A percentile compares a stretch with the other conserved stretches of the same genome.
phyloP scores from a whole-genome alignment of 2,888 invertebrate species.

The Euphydryas editha region DNA sequence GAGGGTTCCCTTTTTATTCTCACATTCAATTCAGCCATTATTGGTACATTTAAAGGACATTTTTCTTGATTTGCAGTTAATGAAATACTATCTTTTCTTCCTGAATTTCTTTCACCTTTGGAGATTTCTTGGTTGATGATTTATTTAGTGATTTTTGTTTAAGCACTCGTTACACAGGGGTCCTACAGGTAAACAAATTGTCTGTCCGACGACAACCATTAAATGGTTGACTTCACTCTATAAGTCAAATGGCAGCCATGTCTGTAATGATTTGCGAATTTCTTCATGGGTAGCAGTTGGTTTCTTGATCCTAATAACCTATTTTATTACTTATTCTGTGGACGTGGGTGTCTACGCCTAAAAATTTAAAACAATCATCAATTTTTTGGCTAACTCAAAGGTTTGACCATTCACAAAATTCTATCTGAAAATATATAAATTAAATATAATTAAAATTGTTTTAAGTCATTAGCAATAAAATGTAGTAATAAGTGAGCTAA shows the following conservation, averaged over 20 bases:
- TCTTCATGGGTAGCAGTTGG: constrained; percentile 93
- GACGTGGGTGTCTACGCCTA: constrained; percentile 98
- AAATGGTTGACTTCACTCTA: constrained; percentile 96
- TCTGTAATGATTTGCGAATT: constrained; percentile 92
- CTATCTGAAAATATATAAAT: too few species aligned
- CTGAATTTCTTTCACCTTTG: constrained; percentile 45
- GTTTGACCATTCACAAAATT: neutral
- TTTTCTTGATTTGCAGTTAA: constrained; percentile 21
- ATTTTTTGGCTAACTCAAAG: neutral
- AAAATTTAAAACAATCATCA: constrained; percentile 42
- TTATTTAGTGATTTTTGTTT: constrained; percentile 86
- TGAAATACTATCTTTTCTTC: constrained; percentile 44
- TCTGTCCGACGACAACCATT: constrained; percentile 99
- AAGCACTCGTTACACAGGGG: constrained; percentile 94
- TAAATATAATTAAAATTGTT: too few species aligned
- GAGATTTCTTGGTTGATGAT: constrained; percentile 57
- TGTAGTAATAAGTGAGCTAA: too few species aligned
- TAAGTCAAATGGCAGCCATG: constrained; percentile 92
- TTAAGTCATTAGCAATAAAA: too few species aligned
- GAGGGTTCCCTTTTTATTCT: constrained; percentile 17
- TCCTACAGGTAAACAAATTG: constrained; percentile 91
- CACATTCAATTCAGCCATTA: neutral
- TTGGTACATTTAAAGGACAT: constrained; percentile 12
- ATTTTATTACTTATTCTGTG: constrained; percentile 97
- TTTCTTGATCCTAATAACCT: constrained; percentile 91